These are phyloP conservation scores for Sceloporus undulatus DNA, from an alignment of 2,113 vertebrate species.

Conservation along the genomic window DNA sequence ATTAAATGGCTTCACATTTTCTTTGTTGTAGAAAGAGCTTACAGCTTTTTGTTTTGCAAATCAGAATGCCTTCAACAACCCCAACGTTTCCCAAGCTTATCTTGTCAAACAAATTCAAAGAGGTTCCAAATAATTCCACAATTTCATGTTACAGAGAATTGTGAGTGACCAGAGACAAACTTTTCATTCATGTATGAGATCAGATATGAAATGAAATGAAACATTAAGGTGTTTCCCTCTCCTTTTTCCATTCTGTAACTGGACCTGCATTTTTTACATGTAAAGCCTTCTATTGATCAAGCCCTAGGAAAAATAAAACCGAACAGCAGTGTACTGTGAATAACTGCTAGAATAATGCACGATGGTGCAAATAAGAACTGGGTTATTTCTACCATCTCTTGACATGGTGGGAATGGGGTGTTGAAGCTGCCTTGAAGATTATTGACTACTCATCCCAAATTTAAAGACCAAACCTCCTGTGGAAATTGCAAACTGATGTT, in stretches of 20 bases:
- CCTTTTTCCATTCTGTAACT: background rate
- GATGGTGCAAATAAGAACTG: background rate
- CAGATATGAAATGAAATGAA: background rate
- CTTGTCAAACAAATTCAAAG: background rate
- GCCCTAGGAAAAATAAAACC: background rate
- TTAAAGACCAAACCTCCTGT: no score
- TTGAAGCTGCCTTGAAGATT: no score
- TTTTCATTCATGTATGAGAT: background rate
- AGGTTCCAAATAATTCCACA: background rate
- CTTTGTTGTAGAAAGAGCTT: background rate
- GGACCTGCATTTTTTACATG: background rate
- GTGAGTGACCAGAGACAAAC: background rate
- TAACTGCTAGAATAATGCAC: background rate
- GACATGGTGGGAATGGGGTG: no score
- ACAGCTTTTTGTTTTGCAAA: background rate
- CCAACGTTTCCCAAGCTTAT: background rate
- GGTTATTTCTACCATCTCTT: background rate
- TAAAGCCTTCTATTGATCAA: constrained; percentile 5
- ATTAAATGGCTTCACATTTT: background rate
- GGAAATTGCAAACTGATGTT: no score
- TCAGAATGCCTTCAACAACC: background rate
- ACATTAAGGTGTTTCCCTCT: background rate
- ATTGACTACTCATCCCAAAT: no score
- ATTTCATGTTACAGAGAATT: background rate
- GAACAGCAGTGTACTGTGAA: constrained; percentile 3